phyloP scores from a whole-genome alignment of 2,888 invertebrate species.

The Ellobium chinense region DNA sequence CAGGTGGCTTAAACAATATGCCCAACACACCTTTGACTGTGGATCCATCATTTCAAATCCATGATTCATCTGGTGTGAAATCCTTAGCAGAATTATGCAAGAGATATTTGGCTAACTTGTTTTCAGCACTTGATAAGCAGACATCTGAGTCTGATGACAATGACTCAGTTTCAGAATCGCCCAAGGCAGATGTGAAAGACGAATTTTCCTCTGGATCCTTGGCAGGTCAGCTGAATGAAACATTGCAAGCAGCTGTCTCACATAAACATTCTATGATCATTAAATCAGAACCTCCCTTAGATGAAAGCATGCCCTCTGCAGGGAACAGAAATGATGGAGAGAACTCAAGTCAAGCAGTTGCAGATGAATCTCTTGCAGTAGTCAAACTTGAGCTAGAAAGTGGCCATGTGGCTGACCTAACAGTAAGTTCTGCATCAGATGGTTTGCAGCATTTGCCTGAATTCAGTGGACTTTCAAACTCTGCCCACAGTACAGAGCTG shows the following conservation, averaged over 20 bases:
- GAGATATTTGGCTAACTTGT: slow-evolving; percentile 14
- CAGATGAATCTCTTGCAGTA: too few relatives aligned
- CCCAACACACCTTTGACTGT: neutral
- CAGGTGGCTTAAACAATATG: neutral
- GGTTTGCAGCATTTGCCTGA: neutral
- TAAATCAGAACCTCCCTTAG: too few relatives aligned
- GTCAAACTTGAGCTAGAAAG: too few relatives aligned
- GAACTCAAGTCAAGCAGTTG: neutral
- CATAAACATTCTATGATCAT: too few relatives aligned
- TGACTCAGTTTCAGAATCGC: slow-evolving; percentile 25
- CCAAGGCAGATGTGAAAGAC: neutral
- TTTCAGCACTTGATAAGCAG: slow-evolving; percentile 33
- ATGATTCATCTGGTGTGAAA: neutral
- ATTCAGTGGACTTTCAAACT: neutral
- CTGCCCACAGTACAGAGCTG: neutral
- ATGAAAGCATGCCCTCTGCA: neutral
- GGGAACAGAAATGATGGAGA: neutral
- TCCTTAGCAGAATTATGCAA: slow-evolving; percentile 36
- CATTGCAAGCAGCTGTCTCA: too few relatives aligned
- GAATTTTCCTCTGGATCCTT: neutral
- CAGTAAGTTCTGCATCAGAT: neutral
- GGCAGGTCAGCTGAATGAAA: too few relatives aligned
- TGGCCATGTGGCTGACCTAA: neutral
- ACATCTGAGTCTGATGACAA: slow-evolving; percentile 37
- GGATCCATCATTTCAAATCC: neutral